Evolutionary conservation across 2,888 invertebrate species (phyloP).

Genomic region (Cenopis cana): DNA sequence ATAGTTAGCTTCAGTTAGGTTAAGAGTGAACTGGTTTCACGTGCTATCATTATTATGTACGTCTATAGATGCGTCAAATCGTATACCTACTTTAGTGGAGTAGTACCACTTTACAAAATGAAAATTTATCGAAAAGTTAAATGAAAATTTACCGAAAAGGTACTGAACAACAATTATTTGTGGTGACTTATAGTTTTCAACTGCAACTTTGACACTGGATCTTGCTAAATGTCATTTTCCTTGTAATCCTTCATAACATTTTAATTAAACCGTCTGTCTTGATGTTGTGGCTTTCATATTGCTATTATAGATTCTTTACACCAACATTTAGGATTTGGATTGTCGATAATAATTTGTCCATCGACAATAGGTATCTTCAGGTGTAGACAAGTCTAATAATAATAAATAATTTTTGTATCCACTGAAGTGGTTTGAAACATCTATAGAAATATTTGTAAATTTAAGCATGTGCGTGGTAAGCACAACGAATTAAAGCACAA

Average conservation of each 20-base stretch:
- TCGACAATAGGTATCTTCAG: background rate
- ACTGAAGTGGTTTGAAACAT: conserved; percentile 58
- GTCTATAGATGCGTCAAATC: conserved; percentile 54
- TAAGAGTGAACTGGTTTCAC: conserved; percentile 57
- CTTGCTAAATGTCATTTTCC: background rate
- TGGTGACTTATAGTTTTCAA: background rate
- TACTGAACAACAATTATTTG: too few species aligned
- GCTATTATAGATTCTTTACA: background rate
- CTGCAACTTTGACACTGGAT: background rate
- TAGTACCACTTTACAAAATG: too few species aligned
- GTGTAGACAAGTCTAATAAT: too few species aligned
- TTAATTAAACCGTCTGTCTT: conserved; percentile 17
- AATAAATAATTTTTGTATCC: too few species aligned
- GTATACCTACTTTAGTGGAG: too few species aligned
- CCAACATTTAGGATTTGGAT: too few species aligned
- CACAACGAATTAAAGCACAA: conserved; percentile 73
- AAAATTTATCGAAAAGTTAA: too few species aligned
- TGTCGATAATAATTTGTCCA: background rate
- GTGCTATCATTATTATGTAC: conserved; percentile 62
- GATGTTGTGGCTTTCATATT: conserved; percentile 27
- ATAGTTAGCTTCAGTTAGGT: conserved; percentile 64
- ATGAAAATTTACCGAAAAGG: too few species aligned
- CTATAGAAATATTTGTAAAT: conserved; percentile 53
- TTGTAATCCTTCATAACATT: background rate
- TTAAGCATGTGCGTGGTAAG: conserved; percentile 60